Conservation (phyloP, 2,113 vertebrate genomes). For the Xyrauchen texanus region DNA sequence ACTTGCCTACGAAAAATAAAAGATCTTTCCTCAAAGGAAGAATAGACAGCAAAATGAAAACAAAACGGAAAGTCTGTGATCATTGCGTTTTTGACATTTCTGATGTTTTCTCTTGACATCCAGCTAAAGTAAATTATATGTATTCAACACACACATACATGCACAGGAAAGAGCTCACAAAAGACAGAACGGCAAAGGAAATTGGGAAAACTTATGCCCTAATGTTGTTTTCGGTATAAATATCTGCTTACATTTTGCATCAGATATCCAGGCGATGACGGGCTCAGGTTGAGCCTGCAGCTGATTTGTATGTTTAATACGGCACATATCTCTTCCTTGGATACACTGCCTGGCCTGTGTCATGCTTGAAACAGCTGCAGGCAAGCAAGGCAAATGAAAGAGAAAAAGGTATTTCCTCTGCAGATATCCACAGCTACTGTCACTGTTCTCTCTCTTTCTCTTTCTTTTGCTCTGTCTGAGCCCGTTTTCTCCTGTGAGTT, state of each 20-base stretch:
- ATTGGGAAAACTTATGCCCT: constrained; percentile 25
- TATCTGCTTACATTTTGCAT: constrained; percentile 53
- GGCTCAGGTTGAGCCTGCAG: constrained; percentile 23
- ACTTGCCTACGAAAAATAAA: constrained; percentile 60
- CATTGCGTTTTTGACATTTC: constrained; percentile 26
- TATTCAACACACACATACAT: constrained; percentile 18
- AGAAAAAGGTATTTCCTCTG: constrained; percentile 52
- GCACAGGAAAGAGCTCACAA: background rate
- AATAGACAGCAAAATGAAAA: background rate
- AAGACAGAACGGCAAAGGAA: background rate
- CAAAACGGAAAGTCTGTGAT: constrained; percentile 28
- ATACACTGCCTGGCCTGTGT: constrained; percentile 42
- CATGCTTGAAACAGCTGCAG: constrained; percentile 58
- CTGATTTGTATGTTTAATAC: constrained; percentile 60
- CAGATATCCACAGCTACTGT: constrained; percentile 51
- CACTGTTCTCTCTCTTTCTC: constrained; percentile 14
- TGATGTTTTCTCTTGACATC: constrained; percentile 22
- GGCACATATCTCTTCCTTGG: constrained; percentile 52
- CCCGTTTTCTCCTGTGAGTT: constrained; percentile 34
- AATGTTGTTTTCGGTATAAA: constrained; percentile 38
- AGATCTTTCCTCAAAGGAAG: constrained; percentile 52
- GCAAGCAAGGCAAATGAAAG: constrained; percentile 53
- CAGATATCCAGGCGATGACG: constrained; percentile 33
- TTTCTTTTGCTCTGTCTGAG: constrained; percentile 29
- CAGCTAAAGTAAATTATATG: constrained; percentile 23